phyloP scores from a whole-genome alignment of 2,888 invertebrate genomes.

The Automeris io region DNA sequence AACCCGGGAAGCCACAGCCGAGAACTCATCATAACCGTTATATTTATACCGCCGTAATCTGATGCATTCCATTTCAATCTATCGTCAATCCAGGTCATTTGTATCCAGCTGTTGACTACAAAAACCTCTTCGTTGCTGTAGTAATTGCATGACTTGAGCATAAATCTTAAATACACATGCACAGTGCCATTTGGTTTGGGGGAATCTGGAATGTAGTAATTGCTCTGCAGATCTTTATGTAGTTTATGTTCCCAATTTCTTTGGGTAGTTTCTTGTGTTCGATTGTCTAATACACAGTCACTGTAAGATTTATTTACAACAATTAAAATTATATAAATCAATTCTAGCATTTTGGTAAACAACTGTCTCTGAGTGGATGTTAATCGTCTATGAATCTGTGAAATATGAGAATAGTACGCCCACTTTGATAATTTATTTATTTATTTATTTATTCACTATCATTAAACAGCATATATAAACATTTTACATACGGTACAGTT shows the following conservation, averaged over 20 bases:
- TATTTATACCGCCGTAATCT: slow-evolving; percentile 17
- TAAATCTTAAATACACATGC: neutral
- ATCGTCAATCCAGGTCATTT: slow-evolving; percentile 20
- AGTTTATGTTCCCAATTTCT: slow-evolving; percentile 11
- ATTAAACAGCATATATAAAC: too few relatives aligned
- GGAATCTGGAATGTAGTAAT: neutral
- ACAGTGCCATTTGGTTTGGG: slow-evolving; percentile 4
- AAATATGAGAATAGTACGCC: slow-evolving; percentile 4
- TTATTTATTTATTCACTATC: too few relatives aligned
- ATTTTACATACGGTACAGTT: too few relatives aligned
- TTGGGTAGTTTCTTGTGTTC: neutral
- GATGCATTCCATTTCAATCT: slow-evolving; percentile 23
- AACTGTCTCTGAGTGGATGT: neutral
- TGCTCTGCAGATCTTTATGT: slow-evolving; percentile 3
- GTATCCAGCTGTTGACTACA: neutral
- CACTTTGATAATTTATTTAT: neutral
- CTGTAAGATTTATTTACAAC: neutral
- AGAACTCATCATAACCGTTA: slow-evolving; percentile 6
- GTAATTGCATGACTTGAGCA: slow-evolving; percentile 3
- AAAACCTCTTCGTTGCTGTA: slow-evolving; percentile 5
- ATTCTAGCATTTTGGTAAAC: neutral
- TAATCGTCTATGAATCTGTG: neutral
- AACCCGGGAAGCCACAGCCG: slow-evolving; percentile 21
- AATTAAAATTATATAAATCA: slow-evolving; percentile 1
- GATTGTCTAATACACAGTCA: slow-evolving; percentile 1